Base-by-base conservation (phyloP, 1,140 invertebrate species). In the Micrasema minimum region DNA sequence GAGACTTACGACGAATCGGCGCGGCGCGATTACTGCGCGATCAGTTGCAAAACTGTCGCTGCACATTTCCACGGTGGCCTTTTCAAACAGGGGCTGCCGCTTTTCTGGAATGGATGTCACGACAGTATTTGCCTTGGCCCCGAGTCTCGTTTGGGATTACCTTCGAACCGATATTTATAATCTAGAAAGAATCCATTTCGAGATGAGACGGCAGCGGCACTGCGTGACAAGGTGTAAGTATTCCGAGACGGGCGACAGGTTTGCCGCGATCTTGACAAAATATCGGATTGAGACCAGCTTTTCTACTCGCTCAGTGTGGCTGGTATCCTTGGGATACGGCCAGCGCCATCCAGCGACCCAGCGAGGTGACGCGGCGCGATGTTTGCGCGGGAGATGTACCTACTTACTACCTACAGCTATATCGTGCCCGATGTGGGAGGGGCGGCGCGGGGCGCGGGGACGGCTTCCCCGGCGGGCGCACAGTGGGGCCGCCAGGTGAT, bases 391-490 rank as follows among this genome's bases (percentile, higher is more conserved):
- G 38, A 2, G 5, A 11, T n/a, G 38, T n/a, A n/a, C 38, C 11
- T 11, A 11, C 5, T 5, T 11, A 5, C 5, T 5, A 11, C 37
- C 37, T 38, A 11, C 37, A n/a, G 41, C 11, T 3, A 2, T 3
- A 16, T n/a, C 11, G 41, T 45, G 4, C 14, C 3, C 41, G 41
- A 11, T 2, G 41, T n/a, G 3, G 11, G 41, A 11, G 3, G 41
- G 11, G 41, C 4, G 41, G 41, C 2, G 41, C 2, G 41, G 11
- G 41, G 41, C 41, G 11, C 11, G 11, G 41, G 51, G 51, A 55
- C 51, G 51, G 51, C 20, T 55, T 55, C 51, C 51, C 51, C 51
- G 51, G 26, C 51, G 51, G 51, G n/a, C 23, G 16, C 16, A n/a
- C n/a, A n/a, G n/a, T 12, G 20, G 23, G 51, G 7, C 14, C 51